Evolutionary conservation across 2,797 vertebrate species (phyloP).

Genomic region (Mormyrops boulengeri): DNA sequence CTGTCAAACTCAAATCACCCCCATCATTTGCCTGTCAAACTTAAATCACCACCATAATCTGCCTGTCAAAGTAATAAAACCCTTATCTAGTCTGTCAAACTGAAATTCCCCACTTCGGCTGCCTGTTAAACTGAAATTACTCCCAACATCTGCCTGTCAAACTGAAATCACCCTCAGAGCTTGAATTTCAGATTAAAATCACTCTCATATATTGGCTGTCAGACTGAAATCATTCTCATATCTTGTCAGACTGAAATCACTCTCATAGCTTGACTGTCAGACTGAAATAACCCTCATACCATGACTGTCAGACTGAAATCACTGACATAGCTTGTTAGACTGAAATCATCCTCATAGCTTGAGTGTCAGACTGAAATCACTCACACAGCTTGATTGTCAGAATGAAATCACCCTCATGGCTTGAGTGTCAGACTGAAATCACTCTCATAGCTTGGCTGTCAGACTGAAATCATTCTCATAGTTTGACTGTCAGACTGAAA

Average conservation of each 20-base stretch:
- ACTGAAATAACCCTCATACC: background rate
- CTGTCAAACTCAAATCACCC: background rate
- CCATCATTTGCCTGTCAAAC: background rate
- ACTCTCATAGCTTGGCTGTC: background rate
- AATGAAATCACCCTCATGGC: too few relatives aligned
- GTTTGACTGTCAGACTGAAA: too few relatives aligned
- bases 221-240: background rate
- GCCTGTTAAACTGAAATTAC: background rate
- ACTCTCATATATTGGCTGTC: background rate
- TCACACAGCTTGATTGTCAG: background rate
- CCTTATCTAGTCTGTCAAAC: background rate
- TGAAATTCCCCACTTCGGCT: background rate
- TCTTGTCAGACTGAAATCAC: background rate
- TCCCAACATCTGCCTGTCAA: background rate
- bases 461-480: too few relatives aligned
- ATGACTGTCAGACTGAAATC: background rate
- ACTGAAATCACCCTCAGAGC: background rate
- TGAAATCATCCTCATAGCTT: background rate
- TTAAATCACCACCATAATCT: background rate
- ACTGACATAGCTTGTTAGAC: background rate
- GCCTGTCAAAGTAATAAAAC: background rate
- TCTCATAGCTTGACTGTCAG: background rate
- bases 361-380: background rate
- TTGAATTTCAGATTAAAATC: background rate
- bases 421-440: background rate